Percentiles rank a stretch among this genome's conserved stretches.
phyloP scores from a whole-genome alignment of 2,113 vertebrate genomes.

The Anarhynchus alexandrinus region DNA sequence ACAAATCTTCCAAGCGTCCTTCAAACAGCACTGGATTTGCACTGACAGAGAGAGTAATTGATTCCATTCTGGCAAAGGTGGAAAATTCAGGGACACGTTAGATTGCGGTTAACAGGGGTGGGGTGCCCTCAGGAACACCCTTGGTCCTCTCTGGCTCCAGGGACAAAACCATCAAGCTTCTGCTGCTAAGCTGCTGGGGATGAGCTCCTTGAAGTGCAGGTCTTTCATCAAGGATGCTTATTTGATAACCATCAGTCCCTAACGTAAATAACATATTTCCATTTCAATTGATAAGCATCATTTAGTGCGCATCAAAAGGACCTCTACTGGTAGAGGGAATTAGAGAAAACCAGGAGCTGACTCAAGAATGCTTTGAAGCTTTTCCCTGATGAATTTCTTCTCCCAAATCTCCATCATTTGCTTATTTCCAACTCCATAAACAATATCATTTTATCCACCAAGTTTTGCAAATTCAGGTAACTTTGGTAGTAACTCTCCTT shows the following conservation, averaged over 20 bases:
- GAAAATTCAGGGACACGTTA: neutral
- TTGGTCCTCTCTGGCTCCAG: neutral
- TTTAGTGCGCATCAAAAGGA: conserved; percentile 7
- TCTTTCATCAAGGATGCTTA: neutral
- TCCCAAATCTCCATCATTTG: neutral
- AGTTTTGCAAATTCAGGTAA: neutral
- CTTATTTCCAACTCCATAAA: neutral
- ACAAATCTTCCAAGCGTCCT: neutral
- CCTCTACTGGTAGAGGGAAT: neutral
- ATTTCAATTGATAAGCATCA: conserved; percentile 9
- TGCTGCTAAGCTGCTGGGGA: neutral
- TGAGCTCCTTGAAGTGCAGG: neutral
- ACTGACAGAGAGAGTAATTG: neutral
- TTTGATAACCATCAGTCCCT: neutral
- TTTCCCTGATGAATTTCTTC: neutral
- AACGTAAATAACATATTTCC: neutral
- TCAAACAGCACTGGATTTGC: neutral
- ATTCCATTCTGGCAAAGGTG: neutral
- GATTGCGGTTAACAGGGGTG: neutral
- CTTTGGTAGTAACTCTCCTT: neutral
- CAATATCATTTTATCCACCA: neutral
- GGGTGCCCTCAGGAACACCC: neutral
- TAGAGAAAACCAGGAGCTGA: neutral
- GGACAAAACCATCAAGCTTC: neutral
- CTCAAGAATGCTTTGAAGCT: neutral